These are phyloP conservation scores for Palaemon carinicauda DNA, from an alignment of 1,140 invertebrate species.

Conservation along the genomic window DNA sequence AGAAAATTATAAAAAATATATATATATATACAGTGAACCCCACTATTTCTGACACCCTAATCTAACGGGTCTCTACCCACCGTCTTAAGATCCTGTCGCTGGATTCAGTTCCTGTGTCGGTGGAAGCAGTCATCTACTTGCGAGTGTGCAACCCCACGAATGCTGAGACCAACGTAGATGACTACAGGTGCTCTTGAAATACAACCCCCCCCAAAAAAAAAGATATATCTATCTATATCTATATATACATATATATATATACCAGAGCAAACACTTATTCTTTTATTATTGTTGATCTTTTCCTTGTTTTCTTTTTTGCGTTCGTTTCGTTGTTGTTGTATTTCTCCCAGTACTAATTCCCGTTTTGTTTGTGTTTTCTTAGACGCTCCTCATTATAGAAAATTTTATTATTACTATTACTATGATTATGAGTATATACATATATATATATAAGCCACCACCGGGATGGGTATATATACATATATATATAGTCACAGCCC, in stretches of 20 bases:
- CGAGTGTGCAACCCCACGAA: conserved; percentile 67
- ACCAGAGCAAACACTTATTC: background rate
- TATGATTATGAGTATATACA: background rate
- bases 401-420: background rate
- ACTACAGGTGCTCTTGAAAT: conserved; percentile 63
- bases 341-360: too few relatives aligned
- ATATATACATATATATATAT: too few relatives aligned
- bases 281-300: background rate
- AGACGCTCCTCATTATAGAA: background rate
- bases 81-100: conserved; percentile 68
- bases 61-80: background rate
- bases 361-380: too few relatives aligned
- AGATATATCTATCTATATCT: too few relatives aligned
- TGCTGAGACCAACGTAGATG: conserved; percentile 66
- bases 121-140: conserved; percentile 71
- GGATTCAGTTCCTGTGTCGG: conserved; percentile 72
- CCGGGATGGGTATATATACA: too few relatives aligned
- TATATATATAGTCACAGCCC: too few relatives aligned
- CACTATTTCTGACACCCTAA: background rate
- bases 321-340: too few relatives aligned
- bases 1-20: too few relatives aligned
- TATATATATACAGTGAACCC: background rate
- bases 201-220: background rate
- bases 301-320: background rate
- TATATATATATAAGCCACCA: background rate